Conservation (phyloP, 2,113 vertebrate genomes). For the western clawed frog (Xenopus tropicalis) region DNA sequence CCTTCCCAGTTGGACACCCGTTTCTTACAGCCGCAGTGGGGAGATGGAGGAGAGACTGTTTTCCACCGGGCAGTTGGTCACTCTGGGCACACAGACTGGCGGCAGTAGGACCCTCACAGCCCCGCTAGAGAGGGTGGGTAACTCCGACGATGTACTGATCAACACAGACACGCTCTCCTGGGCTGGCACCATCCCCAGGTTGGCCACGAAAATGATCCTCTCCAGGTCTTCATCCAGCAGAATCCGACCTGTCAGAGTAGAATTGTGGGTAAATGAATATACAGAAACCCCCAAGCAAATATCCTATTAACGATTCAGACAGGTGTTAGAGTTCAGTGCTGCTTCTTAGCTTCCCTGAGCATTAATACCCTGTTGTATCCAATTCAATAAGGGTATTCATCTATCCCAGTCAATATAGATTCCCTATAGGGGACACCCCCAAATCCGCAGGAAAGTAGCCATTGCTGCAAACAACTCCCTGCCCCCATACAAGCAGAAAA, state of each 20-base stretch:
- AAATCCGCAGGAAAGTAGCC: too few species aligned
- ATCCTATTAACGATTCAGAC: too few species aligned
- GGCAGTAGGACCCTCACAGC: slow-evolving; percentile 82
- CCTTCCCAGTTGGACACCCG: too few species aligned
- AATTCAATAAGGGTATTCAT: too few species aligned
- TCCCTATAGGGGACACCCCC: too few species aligned
- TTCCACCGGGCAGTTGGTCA: slow-evolving; percentile 73
- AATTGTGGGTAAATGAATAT: neutral
- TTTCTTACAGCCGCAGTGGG: slow-evolving; percentile 67
- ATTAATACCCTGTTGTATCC: too few species aligned
- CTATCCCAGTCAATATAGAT: too few species aligned
- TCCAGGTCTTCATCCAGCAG: slow-evolving; percentile 89
- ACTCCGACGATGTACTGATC: slow-evolving; percentile 92
- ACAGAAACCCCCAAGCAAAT: too few species aligned
- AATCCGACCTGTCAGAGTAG: slow-evolving; percentile 65
- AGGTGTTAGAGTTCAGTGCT: too few species aligned
- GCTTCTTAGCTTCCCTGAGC: too few species aligned
- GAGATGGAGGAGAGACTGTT: slow-evolving; percentile 64
- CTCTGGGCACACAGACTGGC: slow-evolving; percentile 76
- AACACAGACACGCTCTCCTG: slow-evolving; percentile 83
- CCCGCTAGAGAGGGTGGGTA: slow-evolving; percentile 80
- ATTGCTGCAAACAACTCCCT: too few species aligned
- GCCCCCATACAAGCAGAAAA: too few species aligned
- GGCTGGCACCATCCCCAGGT: slow-evolving; percentile 80
- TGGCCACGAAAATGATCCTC: slow-evolving; percentile 81